A percentile compares a stretch with the other conserved stretches of the same genome.
Conservation (phyloP, 2,797 vertebrate genomes). For the Diplodus sargus region DNA sequence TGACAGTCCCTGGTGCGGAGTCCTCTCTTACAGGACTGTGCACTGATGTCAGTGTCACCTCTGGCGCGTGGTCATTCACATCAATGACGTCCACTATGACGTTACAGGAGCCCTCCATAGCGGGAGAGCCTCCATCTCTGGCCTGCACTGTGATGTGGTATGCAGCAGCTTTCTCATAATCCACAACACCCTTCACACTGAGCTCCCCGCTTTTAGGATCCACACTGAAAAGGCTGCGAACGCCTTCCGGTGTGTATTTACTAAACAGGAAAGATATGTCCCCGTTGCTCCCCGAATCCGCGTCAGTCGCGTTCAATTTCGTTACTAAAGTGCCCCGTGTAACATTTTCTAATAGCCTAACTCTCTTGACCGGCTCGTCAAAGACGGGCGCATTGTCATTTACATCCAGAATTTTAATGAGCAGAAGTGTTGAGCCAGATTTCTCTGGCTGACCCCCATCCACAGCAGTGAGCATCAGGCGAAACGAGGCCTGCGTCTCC, state of each 20-base stretch:
- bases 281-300: slow-evolving; percentile 91
- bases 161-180: slow-evolving; percentile 89
- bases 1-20: slow-evolving; percentile 87
- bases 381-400: slow-evolving; percentile 95
- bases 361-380: slow-evolving; percentile 86
- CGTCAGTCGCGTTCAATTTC: slow-evolving; percentile 92
- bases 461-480: slow-evolving; percentile 90
- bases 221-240: slow-evolving; percentile 87
- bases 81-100: slow-evolving; percentile 92
- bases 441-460: slow-evolving; percentile 92
- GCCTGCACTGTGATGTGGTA: slow-evolving; percentile 93
- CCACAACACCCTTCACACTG: slow-evolving; percentile 87
- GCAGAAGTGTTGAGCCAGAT: slow-evolving; percentile 90
- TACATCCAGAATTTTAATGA: slow-evolving; percentile 90
- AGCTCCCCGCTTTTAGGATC: slow-evolving; percentile 91
- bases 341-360: slow-evolving; percentile 90
- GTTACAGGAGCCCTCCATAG: slow-evolving; percentile 95
- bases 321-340: slow-evolving; percentile 89
- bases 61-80: slow-evolving; percentile 93
- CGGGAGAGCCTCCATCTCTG: slow-evolving; percentile 90
- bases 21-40: slow-evolving; percentile 90
- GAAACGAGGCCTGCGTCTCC: slow-evolving; percentile 89
- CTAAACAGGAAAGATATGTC: slow-evolving; percentile 91
- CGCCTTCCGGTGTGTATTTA: slow-evolving; percentile 90
- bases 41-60: slow-evolving; percentile 90